Evolutionary conservation across 2,797 vertebrate species (phyloP).

Genomic region (Melanotaenia boesemani): DNA sequence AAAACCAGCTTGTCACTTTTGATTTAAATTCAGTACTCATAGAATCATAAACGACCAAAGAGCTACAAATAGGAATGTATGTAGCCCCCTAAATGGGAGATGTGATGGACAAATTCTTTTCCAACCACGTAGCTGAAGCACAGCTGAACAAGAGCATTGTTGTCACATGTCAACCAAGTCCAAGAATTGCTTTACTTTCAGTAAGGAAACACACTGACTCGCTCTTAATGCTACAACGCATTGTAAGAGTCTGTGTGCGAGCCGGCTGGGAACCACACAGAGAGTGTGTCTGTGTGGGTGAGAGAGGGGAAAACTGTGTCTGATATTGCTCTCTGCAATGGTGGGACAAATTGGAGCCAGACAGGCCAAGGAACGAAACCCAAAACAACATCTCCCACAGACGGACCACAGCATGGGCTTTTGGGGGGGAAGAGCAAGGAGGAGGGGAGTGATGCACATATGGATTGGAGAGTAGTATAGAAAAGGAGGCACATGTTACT

Average conservation of each 20-base stretch:
- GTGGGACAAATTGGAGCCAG: conserved; percentile 87
- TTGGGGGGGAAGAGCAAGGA: conserved; percentile 47
- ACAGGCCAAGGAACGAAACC: conserved; percentile 81
- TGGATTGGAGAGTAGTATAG: conserved; percentile 68
- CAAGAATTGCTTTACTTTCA: conserved; percentile 31
- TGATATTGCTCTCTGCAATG: conserved; percentile 82
- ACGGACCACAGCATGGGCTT: conserved; percentile 79
- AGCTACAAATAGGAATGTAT: not conserved
- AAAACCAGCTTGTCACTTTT: not conserved
- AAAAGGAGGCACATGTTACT: conserved; percentile 75
- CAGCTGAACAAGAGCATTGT: conserved; percentile 25
- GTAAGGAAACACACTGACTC: conserved; percentile 19
- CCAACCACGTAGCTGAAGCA: conserved; percentile 1
- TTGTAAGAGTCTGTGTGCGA: conserved; percentile 51
- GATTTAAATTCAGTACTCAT: not conserved
- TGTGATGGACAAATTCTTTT: not conserved
- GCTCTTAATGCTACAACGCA: conserved; percentile 39
- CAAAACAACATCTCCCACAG: conserved; percentile 84
- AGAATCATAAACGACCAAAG: not conserved
- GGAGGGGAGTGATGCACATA: conserved; percentile 61
- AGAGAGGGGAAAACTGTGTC: conserved; percentile 69
- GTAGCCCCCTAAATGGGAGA: conserved; percentile 3
- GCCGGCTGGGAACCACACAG: conserved; percentile 71
- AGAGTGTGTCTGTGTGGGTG: conserved; percentile 61
- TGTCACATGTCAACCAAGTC: conserved; percentile 22